A percentile compares a stretch with the other conserved stretches of the same genome.
Conservation (phyloP, 2,888 invertebrate species). For the Pinctada fucata region DNA sequence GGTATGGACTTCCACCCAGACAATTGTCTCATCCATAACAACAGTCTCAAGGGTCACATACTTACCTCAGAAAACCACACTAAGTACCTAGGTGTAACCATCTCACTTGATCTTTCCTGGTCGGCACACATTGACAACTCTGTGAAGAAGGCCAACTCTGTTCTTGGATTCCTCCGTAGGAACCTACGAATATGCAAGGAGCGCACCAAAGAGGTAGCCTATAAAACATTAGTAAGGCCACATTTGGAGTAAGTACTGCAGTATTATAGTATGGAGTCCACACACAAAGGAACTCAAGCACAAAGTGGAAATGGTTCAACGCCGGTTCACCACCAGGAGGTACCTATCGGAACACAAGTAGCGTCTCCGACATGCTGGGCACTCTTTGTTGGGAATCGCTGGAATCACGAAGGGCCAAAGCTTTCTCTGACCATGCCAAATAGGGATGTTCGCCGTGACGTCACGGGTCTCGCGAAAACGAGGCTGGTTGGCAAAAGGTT, state of each 20-base stretch:
- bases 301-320: background rate
- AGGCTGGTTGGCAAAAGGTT: too few species aligned
- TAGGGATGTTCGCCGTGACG: too few species aligned
- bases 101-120: background rate
- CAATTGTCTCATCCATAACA: constrained; percentile 15
- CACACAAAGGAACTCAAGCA: background rate
- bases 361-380: background rate
- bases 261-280: background rate
- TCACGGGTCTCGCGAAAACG: too few species aligned
- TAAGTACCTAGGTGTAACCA: background rate
- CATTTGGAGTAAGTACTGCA: background rate
- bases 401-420: background rate
- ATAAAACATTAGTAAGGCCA: background rate
- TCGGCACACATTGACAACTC: background rate
- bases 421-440: background rate
- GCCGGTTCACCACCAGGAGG: background rate
- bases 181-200: background rate
- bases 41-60: background rate
- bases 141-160: background rate
- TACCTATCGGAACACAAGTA: background rate
- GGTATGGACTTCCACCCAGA: constrained; percentile 23
- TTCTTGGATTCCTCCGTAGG: background rate
- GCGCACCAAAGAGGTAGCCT: background rate
- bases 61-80: background rate
- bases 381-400: background rate